These are phyloP conservation scores for Rhorus exstirpatorius DNA, from an alignment of 2,888 invertebrate species.

Conservation along the genomic window DNA sequence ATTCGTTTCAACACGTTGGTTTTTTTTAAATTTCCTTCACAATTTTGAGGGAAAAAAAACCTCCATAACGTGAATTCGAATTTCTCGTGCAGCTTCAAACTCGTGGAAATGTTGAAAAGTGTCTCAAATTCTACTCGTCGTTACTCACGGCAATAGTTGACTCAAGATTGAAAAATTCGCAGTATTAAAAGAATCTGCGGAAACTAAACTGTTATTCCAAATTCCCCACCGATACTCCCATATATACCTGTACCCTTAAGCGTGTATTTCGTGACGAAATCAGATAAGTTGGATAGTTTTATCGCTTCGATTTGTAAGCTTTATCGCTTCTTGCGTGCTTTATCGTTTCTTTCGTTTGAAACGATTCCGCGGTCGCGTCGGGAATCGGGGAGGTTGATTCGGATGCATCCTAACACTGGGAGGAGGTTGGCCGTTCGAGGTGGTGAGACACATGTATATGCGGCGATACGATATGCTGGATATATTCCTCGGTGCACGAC, in stretches of 20 bases:
- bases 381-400: constrained; percentile 2
- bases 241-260: background rate
- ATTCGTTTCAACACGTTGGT: no score
- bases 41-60: no score
- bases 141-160: no score
- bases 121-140: no score
- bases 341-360: constrained; percentile 47
- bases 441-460: constrained; percentile 12
- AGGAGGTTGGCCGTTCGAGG: constrained; percentile 10
- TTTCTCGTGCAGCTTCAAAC: no score
- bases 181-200: no score
- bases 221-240: background rate
- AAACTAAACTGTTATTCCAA: no score
- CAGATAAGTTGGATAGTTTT: constrained; percentile 60
- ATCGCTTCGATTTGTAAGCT: constrained; percentile 56
- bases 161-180: no score
- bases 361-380: background rate
- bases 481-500: constrained; percentile 71
- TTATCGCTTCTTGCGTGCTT: no score
- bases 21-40: no score
- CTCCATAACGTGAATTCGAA: no score
- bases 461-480: constrained; percentile 61
- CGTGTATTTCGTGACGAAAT: constrained; percentile 52
- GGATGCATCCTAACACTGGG: constrained; percentile 31
- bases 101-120: no score